A percentile compares a stretch with the other conserved stretches of the same genome.
These are phyloP conservation scores for Helogale parvula DNA, from an alignment of 2,113 vertebrate genomes.

Conservation along the genomic window DNA sequence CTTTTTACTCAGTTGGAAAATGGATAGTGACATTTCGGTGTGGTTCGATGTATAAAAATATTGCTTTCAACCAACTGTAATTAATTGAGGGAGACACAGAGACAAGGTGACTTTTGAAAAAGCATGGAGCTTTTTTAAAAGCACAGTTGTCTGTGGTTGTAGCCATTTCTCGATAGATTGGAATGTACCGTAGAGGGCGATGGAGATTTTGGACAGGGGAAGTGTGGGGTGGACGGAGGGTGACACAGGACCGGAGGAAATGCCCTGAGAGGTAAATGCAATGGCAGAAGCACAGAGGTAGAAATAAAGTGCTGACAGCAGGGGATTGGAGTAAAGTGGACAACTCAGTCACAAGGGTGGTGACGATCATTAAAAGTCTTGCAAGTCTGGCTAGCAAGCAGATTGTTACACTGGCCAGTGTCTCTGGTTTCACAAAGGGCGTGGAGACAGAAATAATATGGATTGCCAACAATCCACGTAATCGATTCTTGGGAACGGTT, in stretches of 20 bases:
- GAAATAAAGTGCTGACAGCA: background rate
- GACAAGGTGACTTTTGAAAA: slow-evolving; percentile 49
- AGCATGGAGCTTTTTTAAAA: background rate
- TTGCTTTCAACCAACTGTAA: slow-evolving; percentile 52
- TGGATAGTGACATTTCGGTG: slow-evolving; percentile 59
- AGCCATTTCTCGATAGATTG: background rate
- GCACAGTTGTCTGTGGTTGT: background rate
- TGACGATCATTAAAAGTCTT: slow-evolving; percentile 46
- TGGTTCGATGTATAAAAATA: slow-evolving; percentile 57
- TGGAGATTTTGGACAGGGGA: background rate
- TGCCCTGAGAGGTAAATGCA: background rate
- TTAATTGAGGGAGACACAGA: slow-evolving; percentile 54
- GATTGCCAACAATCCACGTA: background rate
- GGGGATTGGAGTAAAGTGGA: background rate
- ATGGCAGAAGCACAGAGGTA: background rate
- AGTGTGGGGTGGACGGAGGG: background rate
- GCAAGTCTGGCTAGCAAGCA: background rate
- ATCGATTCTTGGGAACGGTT: background rate
- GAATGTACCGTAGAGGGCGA: background rate
- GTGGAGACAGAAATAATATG: background rate
- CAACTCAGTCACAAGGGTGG: background rate
- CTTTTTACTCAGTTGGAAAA: slow-evolving; percentile 60
- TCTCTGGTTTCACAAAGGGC: slow-evolving; percentile 25
- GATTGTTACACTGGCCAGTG: background rate
- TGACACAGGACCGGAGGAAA: background rate